A percentile compares a stretch with the other conserved stretches of the same genome.
Conservation (phyloP, 2,113 vertebrate species). For the Rhegmatorhina hoffmannsi region DNA sequence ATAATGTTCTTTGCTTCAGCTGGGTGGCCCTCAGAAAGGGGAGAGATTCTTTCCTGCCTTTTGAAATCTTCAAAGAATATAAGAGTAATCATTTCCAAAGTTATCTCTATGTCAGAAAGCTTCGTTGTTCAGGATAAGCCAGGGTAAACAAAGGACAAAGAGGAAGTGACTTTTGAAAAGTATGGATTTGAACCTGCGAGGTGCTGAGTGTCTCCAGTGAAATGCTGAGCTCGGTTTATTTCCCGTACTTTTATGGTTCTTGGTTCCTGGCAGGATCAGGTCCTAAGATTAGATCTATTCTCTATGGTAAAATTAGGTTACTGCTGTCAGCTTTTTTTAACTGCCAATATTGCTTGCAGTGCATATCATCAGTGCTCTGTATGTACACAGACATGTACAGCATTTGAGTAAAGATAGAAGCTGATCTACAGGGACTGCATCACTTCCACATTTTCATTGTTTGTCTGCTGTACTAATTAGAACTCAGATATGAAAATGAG, state of each 20-base stretch:
- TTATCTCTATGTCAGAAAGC: slow-evolving; percentile 45
- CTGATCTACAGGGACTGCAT: background rate
- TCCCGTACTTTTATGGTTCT: background rate
- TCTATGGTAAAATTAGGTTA: slow-evolving; percentile 21
- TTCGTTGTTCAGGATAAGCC: slow-evolving; percentile 53
- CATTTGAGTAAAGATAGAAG: background rate
- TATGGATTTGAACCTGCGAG: slow-evolving; percentile 38
- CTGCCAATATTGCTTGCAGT: background rate
- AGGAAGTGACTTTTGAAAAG: slow-evolving; percentile 52
- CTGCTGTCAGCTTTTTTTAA: background rate
- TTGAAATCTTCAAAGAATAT: slow-evolving; percentile 67
- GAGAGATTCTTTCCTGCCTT: slow-evolving; percentile 73
- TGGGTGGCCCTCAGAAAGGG: slow-evolving; percentile 59
- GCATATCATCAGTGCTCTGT: background rate
- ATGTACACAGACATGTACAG: background rate
- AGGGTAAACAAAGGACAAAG: slow-evolving; percentile 63
- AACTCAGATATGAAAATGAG: slow-evolving; percentile 24
- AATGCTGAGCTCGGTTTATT: slow-evolving; percentile 24
- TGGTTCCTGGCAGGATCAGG: background rate
- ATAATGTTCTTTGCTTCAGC: slow-evolving; percentile 23
- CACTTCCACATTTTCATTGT: slow-evolving; percentile 12
- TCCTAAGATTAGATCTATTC: background rate
- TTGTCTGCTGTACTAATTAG: slow-evolving; percentile 6
- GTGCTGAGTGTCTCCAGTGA: slow-evolving; percentile 20
- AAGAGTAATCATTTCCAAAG: slow-evolving; percentile 66